Base-by-base conservation (phyloP, 2,797 vertebrate genomes). In the Sandelia bainsii region DNA sequence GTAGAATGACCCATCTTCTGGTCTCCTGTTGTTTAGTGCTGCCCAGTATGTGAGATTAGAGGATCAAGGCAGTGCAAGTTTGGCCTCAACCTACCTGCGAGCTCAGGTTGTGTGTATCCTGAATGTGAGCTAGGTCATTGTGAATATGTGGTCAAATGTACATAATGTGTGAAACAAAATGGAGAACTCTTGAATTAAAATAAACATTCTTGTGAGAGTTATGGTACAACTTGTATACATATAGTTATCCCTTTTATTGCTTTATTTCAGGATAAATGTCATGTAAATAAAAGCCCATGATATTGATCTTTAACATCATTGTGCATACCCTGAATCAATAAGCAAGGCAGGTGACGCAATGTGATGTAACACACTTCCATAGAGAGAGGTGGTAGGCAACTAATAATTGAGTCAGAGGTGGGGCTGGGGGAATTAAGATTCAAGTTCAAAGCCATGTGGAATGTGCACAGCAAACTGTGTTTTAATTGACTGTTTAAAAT, bases 381-480 rank as follows among this genome's bases (percentile, higher is more conserved):
- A 81, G 80, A 75, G 48, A 64, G 76, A 73, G 80, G 62, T 69
- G 70, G 71, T 64, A 87, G 70, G 66, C 73, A 69, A 77, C 79
- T 68, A 54, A 69, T 34, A 80, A 80, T 79, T 69, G 68, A 56
- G 63, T 81, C 68, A 17, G 34, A 44, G 48, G 17, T 19, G 16
- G 44, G 44, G 44, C 17, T 40, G 44, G 23, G 22, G 42, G 19
- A 46, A n/a, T 49, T 37, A 78, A 82, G 87, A 79, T 81, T 32
- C 32, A 81, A 82, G 82, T 90, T 86, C 83, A 88, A 87, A 91
- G 84, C 77, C 56, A 79, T n/a, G 40, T 77, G 69, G 70, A 89
- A 87, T 85, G 65, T 91, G 83, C 72, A 83, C 34, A 72, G 86
- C 73, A 81, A 81, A n/a, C n/a, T n/a, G n/a, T n/a, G 22, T 59